Conservation (phyloP, 2,888 invertebrate species). For the Xestia sexstrigata region DNA sequence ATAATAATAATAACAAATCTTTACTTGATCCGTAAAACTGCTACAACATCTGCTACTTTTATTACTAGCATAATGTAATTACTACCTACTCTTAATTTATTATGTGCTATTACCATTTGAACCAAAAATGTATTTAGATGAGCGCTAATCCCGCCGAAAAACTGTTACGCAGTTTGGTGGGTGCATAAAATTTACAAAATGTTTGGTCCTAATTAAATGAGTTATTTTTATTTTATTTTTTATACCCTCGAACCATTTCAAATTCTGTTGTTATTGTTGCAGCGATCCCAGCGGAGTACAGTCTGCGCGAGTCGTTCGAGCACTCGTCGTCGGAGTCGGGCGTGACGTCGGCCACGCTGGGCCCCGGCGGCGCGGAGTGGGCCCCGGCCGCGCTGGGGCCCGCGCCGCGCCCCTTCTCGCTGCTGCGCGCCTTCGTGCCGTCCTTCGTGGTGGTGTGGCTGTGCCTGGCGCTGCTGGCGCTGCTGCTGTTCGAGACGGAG, state of each 20-base stretch:
- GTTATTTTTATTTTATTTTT: no score
- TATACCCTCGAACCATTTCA: no score
- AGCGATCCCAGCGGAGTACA: slow-evolving; percentile 89
- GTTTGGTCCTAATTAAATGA: no score
- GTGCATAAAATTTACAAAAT: no score
- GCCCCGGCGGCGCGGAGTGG: slow-evolving; percentile 37
- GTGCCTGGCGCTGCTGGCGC: slow-evolving; percentile 92
- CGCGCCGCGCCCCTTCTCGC: slow-evolving; percentile 88
- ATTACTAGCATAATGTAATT: no score
- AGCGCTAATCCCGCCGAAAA: no score
- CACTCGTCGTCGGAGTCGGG: slow-evolving; percentile 95
- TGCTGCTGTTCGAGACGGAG: slow-evolving; percentile 95
- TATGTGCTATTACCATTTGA: no score
- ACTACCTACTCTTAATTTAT: no score
- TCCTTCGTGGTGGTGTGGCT: slow-evolving; percentile 94
- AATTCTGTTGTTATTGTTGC: slow-evolving; percentile 59
- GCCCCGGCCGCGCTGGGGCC: slow-evolving; percentile 71
- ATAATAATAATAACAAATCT: no score
- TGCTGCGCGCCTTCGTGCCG: slow-evolving; percentile 94
- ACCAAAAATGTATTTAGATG: no score
- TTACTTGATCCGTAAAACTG: background rate
- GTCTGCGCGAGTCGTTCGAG: slow-evolving; percentile 93
- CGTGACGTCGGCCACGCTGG: slow-evolving; percentile 85
- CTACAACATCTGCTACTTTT: no score
- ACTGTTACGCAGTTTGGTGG: no score